Base-by-base conservation (phyloP, 2,888 invertebrate genomes). In the Pinctada fucata region DNA sequence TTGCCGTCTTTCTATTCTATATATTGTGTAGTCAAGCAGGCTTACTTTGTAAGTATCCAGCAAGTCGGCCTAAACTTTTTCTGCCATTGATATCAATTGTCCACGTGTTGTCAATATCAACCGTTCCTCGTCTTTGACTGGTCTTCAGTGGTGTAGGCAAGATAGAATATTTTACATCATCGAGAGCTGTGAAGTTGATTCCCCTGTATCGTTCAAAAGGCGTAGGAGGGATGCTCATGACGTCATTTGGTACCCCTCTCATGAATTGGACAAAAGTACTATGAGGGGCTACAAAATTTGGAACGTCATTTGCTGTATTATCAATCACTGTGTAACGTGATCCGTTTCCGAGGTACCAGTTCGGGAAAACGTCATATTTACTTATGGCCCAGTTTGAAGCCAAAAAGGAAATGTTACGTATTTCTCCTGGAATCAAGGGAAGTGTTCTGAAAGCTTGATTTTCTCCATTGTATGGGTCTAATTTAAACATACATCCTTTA, bases 401-500 rank as follows among this genome's bases (percentile, higher is more conserved):
- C 4, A 80, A 51, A 64, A 80, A 78, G 2, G 80, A 78, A 16
- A 80, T 75, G 31, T 80, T 78, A 10, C 75, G 64, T 13, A 50
- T 47, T 31, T 80, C 80, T 10, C 80, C 80, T 5, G 80, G 80
- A 16, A 63, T 8, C 31, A 80, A 66, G 6, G 77, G 78, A 8
- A 74, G 58, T n/a, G 73, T 72, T 31, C 48, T 63, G 45, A 77
- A 80, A 3, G 72, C 51, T n/a, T 13, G n/a, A 16, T 80, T 80
- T 65, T 72, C 75, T 13, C 80, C 80, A 50, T 51, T 74, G 51
- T 80, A 78, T 6, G 80, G 80, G 48, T 80, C 75, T 31, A 80
- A 75, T 52, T 80, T 78, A 72, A 80, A 80, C 80, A 80, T 80
- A 8, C 80, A 80, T 4, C 80, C 80, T 68, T 80, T 80, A 2